Evolutionary conservation across 2,113 vertebrate species (phyloP).

Genomic region (Spea bombifrons): DNA sequence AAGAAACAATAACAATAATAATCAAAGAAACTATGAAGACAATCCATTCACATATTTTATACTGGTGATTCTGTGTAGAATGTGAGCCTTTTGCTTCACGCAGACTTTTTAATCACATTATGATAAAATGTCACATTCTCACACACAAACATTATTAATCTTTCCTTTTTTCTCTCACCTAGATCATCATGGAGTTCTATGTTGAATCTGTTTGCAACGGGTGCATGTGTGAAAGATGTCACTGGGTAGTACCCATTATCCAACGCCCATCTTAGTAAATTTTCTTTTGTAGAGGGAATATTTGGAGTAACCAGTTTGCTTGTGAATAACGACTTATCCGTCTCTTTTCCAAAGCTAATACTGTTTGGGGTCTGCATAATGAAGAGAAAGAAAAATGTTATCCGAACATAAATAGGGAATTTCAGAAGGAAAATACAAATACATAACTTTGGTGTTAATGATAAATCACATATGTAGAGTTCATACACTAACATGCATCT

Average conservation of each 20-base stretch:
- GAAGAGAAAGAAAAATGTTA: constrained; percentile 10
- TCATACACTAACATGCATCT: too few species aligned
- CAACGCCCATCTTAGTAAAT: constrained; percentile 82
- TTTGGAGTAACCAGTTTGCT: constrained; percentile 63
- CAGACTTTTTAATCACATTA: neutral
- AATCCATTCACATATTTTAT: too few species aligned
- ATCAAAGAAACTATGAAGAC: too few species aligned
- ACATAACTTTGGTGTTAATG: too few species aligned
- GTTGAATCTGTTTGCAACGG: constrained; percentile 84
- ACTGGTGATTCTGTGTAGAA: too few species aligned
- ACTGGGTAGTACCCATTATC: constrained; percentile 72
- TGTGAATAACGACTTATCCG: constrained; percentile 67
- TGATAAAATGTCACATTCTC: neutral
- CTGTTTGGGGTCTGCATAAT: constrained; percentile 81
- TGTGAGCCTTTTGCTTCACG: too few species aligned
- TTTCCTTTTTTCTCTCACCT: constrained; percentile 64
- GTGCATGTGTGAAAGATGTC: constrained; percentile 85
- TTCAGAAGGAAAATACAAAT: too few species aligned
- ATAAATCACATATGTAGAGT: too few species aligned
- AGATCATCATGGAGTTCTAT: constrained; percentile 72
- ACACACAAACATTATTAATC: neutral
- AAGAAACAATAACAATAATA: too few species aligned
- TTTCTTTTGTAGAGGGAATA: constrained; percentile 77
- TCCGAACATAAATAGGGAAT: too few species aligned
- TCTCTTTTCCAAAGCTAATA: constrained; percentile 74